phyloP scores from a whole-genome alignment of 2,797 vertebrate genomes.

The Poecilia gillii region DNA sequence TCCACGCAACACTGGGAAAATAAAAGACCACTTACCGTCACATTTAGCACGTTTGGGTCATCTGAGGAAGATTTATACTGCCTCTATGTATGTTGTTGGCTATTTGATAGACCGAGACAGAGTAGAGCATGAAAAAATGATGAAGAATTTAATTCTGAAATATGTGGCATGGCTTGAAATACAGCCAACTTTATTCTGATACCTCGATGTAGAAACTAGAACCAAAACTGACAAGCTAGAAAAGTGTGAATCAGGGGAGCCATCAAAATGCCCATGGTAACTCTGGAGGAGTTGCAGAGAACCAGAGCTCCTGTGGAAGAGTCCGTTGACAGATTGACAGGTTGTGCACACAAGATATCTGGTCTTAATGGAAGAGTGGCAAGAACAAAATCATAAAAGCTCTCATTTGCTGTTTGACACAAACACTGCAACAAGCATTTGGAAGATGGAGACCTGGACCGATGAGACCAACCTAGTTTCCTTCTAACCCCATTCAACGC shows the following conservation, averaged over 20 bases:
- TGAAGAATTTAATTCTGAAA: background rate
- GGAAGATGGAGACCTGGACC: background rate
- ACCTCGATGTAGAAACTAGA: background rate
- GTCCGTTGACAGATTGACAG: background rate
- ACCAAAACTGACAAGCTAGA: background rate
- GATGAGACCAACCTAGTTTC: background rate
- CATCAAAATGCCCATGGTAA: background rate
- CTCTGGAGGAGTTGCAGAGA: background rate
- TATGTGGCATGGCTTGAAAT: background rate
- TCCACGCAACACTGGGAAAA: constrained; percentile 60
- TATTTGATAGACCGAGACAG: background rate
- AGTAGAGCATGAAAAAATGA: background rate
- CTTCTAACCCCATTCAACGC: too few species aligned
- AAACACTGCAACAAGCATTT: background rate
- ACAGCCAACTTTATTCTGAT: background rate
- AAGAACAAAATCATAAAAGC: background rate
- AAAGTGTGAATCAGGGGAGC: background rate
- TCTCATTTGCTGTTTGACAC: background rate
- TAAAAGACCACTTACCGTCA: constrained; percentile 66
- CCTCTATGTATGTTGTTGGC: constrained; percentile 5
- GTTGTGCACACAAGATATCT: background rate
- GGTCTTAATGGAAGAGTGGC: background rate
- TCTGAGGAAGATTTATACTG: constrained; percentile 23
- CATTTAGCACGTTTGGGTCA: constrained; percentile 40
- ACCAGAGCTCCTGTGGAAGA: background rate